Base-by-base conservation (phyloP, 1,140 invertebrate genomes). In the Euura lappo region DNA sequence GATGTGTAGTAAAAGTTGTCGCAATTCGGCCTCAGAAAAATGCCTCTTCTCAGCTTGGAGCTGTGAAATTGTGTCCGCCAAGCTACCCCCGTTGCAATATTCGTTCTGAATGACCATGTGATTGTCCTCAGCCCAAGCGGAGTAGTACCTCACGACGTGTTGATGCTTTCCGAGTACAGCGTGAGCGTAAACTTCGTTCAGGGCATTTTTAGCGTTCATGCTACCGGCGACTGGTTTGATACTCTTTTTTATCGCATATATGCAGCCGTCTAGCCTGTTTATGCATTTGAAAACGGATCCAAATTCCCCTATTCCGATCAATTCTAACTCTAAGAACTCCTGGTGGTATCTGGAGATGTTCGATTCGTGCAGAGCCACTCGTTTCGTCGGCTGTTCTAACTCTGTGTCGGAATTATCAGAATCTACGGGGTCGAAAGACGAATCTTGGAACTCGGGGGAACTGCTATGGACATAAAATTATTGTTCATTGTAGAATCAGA, bases 41-140 rank as follows among this genome's bases (percentile, higher is more conserved):
- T 60, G 10, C 51, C 51, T 60, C 6, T 60, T 60, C 13, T 60
- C 51, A 6, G 51, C 51, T 72, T 90, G 89, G n/a, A 75, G 72
- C n/a, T 89, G 80, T 28, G 84, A 80, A 45, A 92, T 89, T 60
- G 84, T 81, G 64, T 91, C 88, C 46, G 90, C 89, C 66, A 96
- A 84, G 70, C 93, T 94, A 44, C 94, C 94, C 8, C 94, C 94
- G 84, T 95, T 94, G 80, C 95, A 97, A 83, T 93, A 96, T 84
- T 97, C 95, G 81, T 94, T 96, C 85, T 97, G 95, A 74, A 97
- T 96, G 65, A 94, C 91, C 92, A 96, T 94, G 82, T 95, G 93
- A 79, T 94, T 92, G 80, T 95, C 91, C 81, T 96, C 95, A 44
- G 94, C 93, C 95, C 95, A 96, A 6, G 94, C 94, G 2, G 94